Evolutionary conservation across 2,888 invertebrate species (phyloP), one percentile per base, ranked within the genome.

Genomic region (Drosophila monieri): DNA sequence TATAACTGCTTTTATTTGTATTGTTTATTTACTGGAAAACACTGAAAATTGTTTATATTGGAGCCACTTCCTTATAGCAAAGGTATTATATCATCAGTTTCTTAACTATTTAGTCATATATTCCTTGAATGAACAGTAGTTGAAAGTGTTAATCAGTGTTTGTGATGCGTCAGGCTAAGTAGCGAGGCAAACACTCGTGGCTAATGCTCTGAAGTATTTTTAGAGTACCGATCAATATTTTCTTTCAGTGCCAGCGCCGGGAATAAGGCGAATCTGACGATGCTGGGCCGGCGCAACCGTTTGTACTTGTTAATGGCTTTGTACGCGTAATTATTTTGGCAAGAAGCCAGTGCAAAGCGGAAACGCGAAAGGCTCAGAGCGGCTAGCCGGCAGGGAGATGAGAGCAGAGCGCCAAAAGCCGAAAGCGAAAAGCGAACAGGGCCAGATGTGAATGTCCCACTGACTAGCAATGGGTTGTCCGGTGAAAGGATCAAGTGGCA

Each of bases 401-500:
- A 41, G 41, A 41, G 15, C 18, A 6, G 21, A 39, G 51, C 52
- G 43, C 44, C 35, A 51, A 9, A 21, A 58, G 49, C 49, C 27
- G 23, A 43, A 30, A 14, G 59, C 41, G 18, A 47, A 48, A 37
- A 18, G 15, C 6, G 58, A 39, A 27, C 32, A n/a, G 43, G 43
- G 21, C 43, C 65, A 53, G 43, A 53, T 51, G 55, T 47, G 68
- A 76, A 32, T 72, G 62, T 53, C 69, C 74, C 64, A 51, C 9
- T 35, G 35, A n/a, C 59, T 60, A 48, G 58, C 65, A 49, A 14
- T 56, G 56, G 18, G 41, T 10, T 41, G 41, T 41, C 41, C 46
- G 86, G 84, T 84, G 88, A 84, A 84, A 88, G 84, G 84, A 88
- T 84, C 88, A 80, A 71, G 85, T 76, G 87, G 74, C 88, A 81